Percentiles rank a stretch among this genome's conserved stretches.
phyloP scores from a whole-genome alignment of 2,888 invertebrate genomes.

The Caenorhabditis zanzibari region DNA sequence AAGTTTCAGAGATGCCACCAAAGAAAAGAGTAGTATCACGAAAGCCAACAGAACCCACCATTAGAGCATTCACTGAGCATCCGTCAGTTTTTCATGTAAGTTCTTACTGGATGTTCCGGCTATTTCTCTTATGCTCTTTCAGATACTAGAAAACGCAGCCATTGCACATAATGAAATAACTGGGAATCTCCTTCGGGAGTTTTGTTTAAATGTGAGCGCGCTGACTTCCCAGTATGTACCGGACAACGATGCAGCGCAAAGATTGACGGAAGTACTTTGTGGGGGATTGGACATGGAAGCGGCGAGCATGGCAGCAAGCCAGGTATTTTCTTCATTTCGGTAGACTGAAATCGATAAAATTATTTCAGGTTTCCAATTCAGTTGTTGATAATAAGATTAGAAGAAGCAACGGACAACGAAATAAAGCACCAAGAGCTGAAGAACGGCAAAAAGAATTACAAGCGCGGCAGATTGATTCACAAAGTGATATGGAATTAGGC shows the following conservation, averaged over 20 bases:
- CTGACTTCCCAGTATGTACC: not conserved
- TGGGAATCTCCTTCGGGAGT: constrained; percentile 8
- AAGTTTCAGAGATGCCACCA: constrained; percentile 45
- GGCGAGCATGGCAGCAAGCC: constrained; percentile 3
- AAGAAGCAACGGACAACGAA: not conserved
- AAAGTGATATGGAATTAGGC: constrained; percentile 11
- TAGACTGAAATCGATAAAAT: too few species aligned
- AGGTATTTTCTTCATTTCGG: constrained; percentile 1
- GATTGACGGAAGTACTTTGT: not conserved
- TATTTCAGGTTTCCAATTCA: too few species aligned
- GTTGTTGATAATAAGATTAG: too few species aligned
- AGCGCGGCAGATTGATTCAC: not conserved
- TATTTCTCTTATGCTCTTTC: not conserved
- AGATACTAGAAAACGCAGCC: constrained; percentile 24
- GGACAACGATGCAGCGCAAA: not conserved
- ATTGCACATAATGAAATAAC: constrained; percentile 3
- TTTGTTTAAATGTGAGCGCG: not conserved
- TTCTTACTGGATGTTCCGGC: not conserved
- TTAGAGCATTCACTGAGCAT: not conserved
- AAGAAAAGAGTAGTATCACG: constrained; percentile 26
- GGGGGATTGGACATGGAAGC: not conserved
- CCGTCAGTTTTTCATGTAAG: constrained; percentile 7
- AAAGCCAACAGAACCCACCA: constrained; percentile 7
- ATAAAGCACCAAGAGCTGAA: not conserved
- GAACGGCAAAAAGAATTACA: not conserved